phyloP scores from a whole-genome alignment of 2,797 vertebrate genomes.

The Coregonus sp. region DNA sequence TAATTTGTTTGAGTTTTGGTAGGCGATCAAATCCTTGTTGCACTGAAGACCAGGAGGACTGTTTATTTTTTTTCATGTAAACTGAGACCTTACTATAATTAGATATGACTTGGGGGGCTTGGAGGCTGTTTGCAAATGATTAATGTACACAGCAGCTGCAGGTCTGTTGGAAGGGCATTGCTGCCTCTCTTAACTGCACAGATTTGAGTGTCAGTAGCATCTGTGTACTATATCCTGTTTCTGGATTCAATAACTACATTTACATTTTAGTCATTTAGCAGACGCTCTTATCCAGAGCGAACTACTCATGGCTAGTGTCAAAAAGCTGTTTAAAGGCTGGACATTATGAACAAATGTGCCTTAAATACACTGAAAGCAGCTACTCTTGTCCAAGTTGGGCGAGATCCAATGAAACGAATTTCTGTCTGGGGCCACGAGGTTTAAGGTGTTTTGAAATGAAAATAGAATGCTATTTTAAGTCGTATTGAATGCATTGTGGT shows the following conservation, averaged over 20 bases:
- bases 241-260: conserved; percentile 69
- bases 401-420: conserved; percentile 36
- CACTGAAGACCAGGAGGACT: conserved; percentile 9
- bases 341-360: conserved; percentile 22
- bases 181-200: conserved; percentile 79
- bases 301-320: conserved; percentile 39
- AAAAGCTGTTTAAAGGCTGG: conserved; percentile 50
- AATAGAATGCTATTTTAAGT: not conserved
- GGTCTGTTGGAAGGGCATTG: conserved; percentile 87
- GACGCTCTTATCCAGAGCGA: conserved; percentile 32
- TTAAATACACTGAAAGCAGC: conserved; percentile 26
- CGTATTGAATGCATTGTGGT: not conserved
- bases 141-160: conserved; percentile 97
- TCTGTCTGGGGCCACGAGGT: not conserved
- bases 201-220: conserved; percentile 93
- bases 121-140: conserved; percentile 87
- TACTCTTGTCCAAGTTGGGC: conserved; percentile 13
- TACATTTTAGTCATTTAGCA: too few species aligned
- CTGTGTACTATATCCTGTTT: conserved; percentile 82
- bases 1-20: conserved; percentile 32
- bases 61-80: conserved; percentile 85
- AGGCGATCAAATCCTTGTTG: conserved; percentile 37
- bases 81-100: conserved; percentile 90
- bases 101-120: conserved; percentile 79
- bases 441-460: not conserved